Evolutionary conservation across 2,113 vertebrate species (phyloP), one percentile per base, ranked within the genome.

Genomic region (Planiliza haematocheilus): DNA sequence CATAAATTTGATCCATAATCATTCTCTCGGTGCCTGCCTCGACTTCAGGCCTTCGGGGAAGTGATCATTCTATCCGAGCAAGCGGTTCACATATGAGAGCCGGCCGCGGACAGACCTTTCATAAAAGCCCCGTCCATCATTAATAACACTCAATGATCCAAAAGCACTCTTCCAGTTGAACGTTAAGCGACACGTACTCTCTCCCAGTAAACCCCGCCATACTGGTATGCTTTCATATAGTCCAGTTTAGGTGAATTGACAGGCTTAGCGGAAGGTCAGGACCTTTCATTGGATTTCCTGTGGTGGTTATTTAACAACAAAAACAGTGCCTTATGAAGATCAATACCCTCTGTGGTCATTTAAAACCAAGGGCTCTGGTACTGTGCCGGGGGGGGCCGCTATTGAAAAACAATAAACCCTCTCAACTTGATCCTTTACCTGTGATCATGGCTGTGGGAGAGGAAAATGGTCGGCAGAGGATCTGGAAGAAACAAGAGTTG

Each of bases 281-380:
- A 84, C 86, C 86, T 91, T 92, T 84, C 71, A 91, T 79, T 7
- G 80, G 84, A 86, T 88, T 83, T 84, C 70, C 72, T 69, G 52
- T 68, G 41, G 74, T 46, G 45, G 64, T 89, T 89, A 89, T 82
- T 79, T 90, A 89, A 82, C 59, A 89, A 81, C 77, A 85, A 84
- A 90, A 90, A 83, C 70, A 72, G 65, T 49, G 76, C 89, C 55
- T 84, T 90, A 89, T 88, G 84, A 85, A 91, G 92, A 92, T 91
- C 70, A 41, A 57, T 79, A 82, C 38, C n/a, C 84, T 91, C 87
- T 88, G 82, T 88, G 81, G 87, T 88, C 70, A 81, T 81, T 88
- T 85, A 84, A 92, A 86, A 88, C 70, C 76, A 83, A 71, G 81
- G 74, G 79, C 79, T 65, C 74, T 59, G 53, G 86, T 7, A 12